A percentile compares a stretch with the other conserved stretches of the same genome.
Evolutionary conservation across 2,888 invertebrate species (phyloP).

Genomic region (Bedellia somnulentella): DNA sequence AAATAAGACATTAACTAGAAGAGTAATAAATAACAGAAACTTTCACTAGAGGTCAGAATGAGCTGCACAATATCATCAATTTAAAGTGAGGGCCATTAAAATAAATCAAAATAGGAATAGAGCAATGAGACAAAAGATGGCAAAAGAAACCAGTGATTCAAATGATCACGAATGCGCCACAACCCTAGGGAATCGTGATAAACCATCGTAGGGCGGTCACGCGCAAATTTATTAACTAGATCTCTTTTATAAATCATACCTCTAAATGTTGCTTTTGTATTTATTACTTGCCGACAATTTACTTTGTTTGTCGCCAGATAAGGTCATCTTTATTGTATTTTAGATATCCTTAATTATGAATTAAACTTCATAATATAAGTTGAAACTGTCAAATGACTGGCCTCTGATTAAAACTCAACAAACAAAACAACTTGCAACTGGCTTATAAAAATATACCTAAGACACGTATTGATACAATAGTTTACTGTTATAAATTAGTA

Average conservation of each 20-base stretch:
- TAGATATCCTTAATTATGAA: too few species aligned
- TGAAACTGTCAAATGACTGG: too few species aligned
- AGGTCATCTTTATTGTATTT: too few species aligned
- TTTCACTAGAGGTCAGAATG: slow-evolving; percentile 13
- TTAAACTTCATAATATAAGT: too few species aligned
- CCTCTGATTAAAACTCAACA: too few species aligned
- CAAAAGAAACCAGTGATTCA: slow-evolving; percentile 18
- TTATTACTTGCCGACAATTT: slow-evolving; percentile 25
- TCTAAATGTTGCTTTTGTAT: slow-evolving; percentile 17
- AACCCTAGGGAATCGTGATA: slow-evolving; percentile 21
- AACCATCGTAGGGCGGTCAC: slow-evolving; percentile 32
- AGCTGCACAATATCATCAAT: slow-evolving; percentile 31
- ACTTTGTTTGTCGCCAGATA: too few species aligned
- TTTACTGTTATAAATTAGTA: too few species aligned
- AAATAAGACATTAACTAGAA: too few species aligned
- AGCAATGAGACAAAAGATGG: slow-evolving; percentile 17
- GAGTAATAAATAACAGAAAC: too few species aligned
- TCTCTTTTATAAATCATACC: slow-evolving; percentile 24
- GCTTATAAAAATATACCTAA: too few species aligned
- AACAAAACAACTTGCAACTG: too few species aligned
- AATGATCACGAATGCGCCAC: slow-evolving; percentile 18
- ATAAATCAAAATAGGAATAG: slow-evolving; percentile 22
- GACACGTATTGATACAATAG: too few species aligned
- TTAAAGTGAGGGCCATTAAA: slow-evolving; percentile 17
- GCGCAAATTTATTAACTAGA: slow-evolving; percentile 40